Evolutionary conservation across 2,797 vertebrate species (phyloP), one percentile per base, ranked within the genome.

Genomic region (Buceros bicornis): DNA sequence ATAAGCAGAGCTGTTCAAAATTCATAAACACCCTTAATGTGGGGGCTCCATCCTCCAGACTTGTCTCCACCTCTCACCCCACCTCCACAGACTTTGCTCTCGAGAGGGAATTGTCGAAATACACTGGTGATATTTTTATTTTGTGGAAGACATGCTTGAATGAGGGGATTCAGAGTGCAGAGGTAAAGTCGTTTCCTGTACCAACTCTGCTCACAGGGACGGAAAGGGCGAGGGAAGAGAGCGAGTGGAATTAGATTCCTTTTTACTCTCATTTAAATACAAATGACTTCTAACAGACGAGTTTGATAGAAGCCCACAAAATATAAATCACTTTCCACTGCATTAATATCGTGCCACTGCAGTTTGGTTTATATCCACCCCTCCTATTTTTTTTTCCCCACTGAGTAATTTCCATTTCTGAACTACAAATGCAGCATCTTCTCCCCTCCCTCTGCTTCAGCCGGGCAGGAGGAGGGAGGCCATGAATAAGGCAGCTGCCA

Each of bases 211-310:
- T 94, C 89, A 48, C 70, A 45, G 70, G 65, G 66, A 58, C 54
- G 58, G 64, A 83, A 80, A 87, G 54, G 54, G 10, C 31, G 28
- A 29, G 29, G 10, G 56, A 22, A 10, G 66, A 66, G 90, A 86
- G 51, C 9, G 6, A 93, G 71, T 43, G 33, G 79, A 91, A 89
- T 94, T 96, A 69, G 86, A 92, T 95, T 95, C 72, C 70, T 84
- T 96, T 94, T 93, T 70, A 11, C 74, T 91, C 95, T 97, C 96
- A 97, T 97, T 97, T 97, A 96, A 97, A 97, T 97, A 97, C 88
- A 97, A 95, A 97, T 96, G 74, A 84, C 92, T 97, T 97, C 74
- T 77, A 95, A 95, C 88, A 93, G 91, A 64, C 61, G 0, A 35
- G 81, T 93, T 90, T 87, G 92, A 94, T 88, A 84, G 91, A 58